Conservation (phyloP, 2,113 vertebrate genomes). For the Choloepus hoffmanni region DNA sequence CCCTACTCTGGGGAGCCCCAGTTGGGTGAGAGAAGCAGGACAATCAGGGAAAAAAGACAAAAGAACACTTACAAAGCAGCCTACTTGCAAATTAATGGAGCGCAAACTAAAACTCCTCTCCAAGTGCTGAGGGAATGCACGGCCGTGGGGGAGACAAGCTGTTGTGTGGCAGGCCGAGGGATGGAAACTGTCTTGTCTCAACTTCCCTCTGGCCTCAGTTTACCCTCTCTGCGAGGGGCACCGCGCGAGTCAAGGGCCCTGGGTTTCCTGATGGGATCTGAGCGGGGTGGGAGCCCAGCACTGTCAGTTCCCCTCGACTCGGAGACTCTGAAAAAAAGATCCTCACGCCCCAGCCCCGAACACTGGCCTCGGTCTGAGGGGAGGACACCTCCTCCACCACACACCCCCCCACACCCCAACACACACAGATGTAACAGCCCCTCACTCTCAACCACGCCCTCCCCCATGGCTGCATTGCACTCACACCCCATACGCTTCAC, state of each 20-base stretch:
- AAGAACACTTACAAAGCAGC: constrained; percentile 80
- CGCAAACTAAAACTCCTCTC: constrained; percentile 65
- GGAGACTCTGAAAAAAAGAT: not conserved
- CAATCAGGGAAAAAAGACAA: constrained; percentile 71
- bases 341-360: not conserved
- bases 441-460: rapidly evolving
- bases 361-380: not conserved
- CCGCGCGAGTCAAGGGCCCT: not conserved
- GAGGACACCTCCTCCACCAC: no score
- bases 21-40: constrained; percentile 64
- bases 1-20: not conserved
- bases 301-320: not conserved
- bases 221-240: not conserved
- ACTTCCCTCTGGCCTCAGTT: constrained; percentile 67
- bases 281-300: not conserved
- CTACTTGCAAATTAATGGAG: constrained; percentile 83
- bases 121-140: constrained; percentile 72
- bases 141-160: constrained; percentile 65
- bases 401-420: not conserved
- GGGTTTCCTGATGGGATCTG: not conserved
- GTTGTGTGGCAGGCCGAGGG: constrained; percentile 45
- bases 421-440: not conserved
- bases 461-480: not conserved
- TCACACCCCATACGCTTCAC: not conserved
- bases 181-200: not conserved